Conservation (phyloP, 2,113 vertebrate genomes). For the Probosciger aterrimus region DNA sequence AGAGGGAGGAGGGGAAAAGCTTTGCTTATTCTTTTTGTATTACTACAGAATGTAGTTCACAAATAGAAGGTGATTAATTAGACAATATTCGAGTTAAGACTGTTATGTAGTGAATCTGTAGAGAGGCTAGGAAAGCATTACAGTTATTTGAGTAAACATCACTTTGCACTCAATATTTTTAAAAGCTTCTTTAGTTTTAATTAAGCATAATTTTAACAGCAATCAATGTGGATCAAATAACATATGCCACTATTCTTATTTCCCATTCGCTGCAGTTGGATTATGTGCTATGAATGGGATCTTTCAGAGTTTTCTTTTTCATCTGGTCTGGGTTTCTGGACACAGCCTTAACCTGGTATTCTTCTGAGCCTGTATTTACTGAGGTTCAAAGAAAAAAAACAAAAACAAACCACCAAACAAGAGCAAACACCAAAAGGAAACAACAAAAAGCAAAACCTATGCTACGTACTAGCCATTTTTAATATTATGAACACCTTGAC, state of each 20-base stretch:
- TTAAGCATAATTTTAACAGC: slow-evolving; percentile 21
- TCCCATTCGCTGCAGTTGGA: neutral
- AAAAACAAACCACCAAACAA: neutral
- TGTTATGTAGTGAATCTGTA: neutral
- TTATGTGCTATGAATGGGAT: neutral
- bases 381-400: neutral
- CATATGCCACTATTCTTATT: neutral
- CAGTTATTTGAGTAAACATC: neutral
- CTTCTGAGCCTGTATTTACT: neutral
- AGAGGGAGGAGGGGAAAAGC: neutral
- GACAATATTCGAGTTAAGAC: neutral
- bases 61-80: slow-evolving; percentile 10
- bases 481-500: neutral
- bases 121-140: neutral
- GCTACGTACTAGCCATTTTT: neutral
- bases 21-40: neutral
- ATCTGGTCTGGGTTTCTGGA: neutral
- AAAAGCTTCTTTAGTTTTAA: slow-evolving; percentile 24
- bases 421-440: neutral
- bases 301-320: neutral
- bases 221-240: neutral
- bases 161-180: neutral
- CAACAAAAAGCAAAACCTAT: neutral
- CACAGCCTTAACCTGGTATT: neutral
- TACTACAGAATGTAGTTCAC: neutral